Evolutionary conservation across 1,140 invertebrate genomes (phyloP).

Genomic region (Danaus melanippus): DNA sequence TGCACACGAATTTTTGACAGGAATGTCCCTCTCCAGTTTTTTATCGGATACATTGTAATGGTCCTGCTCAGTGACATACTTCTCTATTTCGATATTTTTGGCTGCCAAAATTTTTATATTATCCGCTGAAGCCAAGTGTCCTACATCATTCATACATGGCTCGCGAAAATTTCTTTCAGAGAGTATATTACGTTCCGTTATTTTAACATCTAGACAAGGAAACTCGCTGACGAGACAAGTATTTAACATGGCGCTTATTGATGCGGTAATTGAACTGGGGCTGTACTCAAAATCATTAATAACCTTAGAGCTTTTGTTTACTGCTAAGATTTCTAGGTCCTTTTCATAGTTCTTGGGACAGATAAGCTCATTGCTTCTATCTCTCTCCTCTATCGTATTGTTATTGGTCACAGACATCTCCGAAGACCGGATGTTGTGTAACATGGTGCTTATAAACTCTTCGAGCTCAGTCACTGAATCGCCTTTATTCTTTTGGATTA

Average conservation of each 20-base stretch:
- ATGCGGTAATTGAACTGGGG: no score
- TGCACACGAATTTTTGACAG: constrained; percentile 43
- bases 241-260: constrained; percentile 18
- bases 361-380: constrained; percentile 1
- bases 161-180: constrained; percentile 53
- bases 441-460: constrained; percentile 50
- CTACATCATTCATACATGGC: constrained; percentile 12
- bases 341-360: not conserved
- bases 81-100: constrained; percentile 42
- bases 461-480: constrained; percentile 46
- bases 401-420: constrained; percentile 24
- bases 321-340: no score
- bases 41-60: not conserved
- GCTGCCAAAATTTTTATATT: constrained; percentile 41
- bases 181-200: constrained; percentile 39
- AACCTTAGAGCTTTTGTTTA: no score
- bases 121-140: constrained; percentile 45
- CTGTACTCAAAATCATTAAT: no score
- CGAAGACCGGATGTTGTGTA: constrained; percentile 45
- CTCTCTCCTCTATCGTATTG: constrained; percentile 2
- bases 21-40: constrained; percentile 42
- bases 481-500: constrained; percentile 37
- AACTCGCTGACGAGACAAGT: constrained; percentile 32
- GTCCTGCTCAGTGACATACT: constrained; percentile 26
- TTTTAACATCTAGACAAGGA: constrained; percentile 40